A percentile compares a stretch with the other conserved stretches of the same genome.
Conservation (phyloP, 2,113 vertebrate species). For the Chrysochloris asiatica region DNA sequence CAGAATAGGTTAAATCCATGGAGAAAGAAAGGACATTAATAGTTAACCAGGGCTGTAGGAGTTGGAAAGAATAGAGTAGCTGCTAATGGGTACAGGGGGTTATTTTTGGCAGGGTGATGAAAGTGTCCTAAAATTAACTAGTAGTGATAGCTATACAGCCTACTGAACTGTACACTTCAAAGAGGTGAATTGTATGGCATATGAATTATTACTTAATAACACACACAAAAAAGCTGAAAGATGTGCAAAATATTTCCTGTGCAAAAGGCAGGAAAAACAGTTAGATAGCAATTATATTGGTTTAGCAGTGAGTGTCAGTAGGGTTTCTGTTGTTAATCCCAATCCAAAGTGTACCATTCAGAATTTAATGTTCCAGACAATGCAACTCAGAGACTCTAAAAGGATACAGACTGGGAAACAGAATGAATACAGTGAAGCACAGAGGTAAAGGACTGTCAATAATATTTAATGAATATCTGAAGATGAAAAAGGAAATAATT, state of each 20-base stretch:
- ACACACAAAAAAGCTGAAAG: not conserved
- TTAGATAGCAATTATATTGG: not conserved
- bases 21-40: not conserved
- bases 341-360: not conserved
- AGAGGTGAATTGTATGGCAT: not conserved
- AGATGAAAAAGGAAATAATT: constrained; percentile 22
- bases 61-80: not conserved
- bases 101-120: not conserved
- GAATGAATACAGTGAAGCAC: not conserved
- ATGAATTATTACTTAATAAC: not conserved
- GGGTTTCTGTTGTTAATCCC: not conserved
- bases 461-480: not conserved
- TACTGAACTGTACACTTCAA: not conserved
- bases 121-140: not conserved
- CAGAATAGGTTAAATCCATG: constrained; percentile 3
- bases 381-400: not conserved
- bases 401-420: not conserved
- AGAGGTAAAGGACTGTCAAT: not conserved
- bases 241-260: too few relatives aligned
- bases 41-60: not conserved
- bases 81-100: not conserved
- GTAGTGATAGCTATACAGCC: not conserved
- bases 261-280: not conserved
- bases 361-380: not conserved
- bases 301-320: not conserved